These are phyloP conservation scores for Lycodopsis pacificus DNA, from an alignment of 2,797 vertebrate genomes.

Conservation along the genomic window DNA sequence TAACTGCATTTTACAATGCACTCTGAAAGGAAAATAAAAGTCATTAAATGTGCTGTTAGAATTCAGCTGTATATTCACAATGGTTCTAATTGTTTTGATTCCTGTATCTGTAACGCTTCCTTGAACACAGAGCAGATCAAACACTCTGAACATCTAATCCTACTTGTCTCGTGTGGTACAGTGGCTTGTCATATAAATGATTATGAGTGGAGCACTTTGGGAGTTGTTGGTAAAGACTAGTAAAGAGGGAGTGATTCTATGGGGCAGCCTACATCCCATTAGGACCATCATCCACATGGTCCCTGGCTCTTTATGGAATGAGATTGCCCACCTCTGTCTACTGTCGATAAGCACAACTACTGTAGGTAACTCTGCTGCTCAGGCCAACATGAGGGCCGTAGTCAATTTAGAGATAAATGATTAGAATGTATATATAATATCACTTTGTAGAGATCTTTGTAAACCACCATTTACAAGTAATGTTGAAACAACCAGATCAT, in stretches of 20 bases:
- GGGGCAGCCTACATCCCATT: neutral
- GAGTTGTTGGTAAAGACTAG: neutral
- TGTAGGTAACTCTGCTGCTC: neutral
- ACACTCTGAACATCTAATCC: slow-evolving; percentile 11
- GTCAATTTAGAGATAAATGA: too few relatives aligned
- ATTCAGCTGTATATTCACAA: neutral
- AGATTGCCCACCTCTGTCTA: neutral
- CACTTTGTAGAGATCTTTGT: too few relatives aligned
- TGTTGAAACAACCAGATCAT: neutral
- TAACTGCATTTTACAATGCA: slow-evolving; percentile 10
- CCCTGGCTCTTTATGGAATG: neutral
- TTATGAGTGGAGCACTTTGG: neutral
- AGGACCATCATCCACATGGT: neutral
- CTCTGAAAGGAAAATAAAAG: slow-evolving; percentile 11
- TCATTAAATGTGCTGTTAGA: slow-evolving; percentile 2
- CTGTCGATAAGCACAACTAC: neutral
- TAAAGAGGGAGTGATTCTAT: neutral
- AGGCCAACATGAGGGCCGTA: too few relatives aligned
- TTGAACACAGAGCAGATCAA: neutral
- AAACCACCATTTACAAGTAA: neutral
- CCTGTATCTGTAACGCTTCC: neutral
- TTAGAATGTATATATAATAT: too few relatives aligned
- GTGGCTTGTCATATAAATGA: neutral
- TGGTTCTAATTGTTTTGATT: neutral
- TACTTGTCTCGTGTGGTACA: neutral